A percentile compares a stretch with the other conserved stretches of the same genome.
Conservation (phyloP, 2,113 vertebrate species). For the Nothobranchius furzeri region DNA sequence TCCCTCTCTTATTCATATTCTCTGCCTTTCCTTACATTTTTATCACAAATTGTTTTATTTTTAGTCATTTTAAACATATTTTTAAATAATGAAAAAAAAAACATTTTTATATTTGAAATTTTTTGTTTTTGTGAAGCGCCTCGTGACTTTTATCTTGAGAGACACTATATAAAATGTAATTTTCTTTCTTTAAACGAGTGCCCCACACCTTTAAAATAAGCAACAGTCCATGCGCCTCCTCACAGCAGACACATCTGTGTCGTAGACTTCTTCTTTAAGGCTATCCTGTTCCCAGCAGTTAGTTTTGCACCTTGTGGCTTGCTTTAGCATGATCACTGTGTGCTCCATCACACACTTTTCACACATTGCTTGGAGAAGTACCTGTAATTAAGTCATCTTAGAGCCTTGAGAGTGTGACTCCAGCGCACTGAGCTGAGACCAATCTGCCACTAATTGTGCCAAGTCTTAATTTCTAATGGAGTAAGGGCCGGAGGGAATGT, state of each 20-base stretch:
- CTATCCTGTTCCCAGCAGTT: constrained; percentile 1
- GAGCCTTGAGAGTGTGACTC: constrained; percentile 64
- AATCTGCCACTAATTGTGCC: constrained; percentile 75
- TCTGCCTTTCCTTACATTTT: no score
- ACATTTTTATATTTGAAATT: no score
- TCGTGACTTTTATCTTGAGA: no score
- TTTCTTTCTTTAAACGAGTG: no score
- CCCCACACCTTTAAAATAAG: no score
- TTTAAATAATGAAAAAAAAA: no score
- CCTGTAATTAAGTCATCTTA: constrained; percentile 76
- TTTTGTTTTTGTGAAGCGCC: no score
- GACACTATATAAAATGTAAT: no score
- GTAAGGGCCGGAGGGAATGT: constrained; percentile 71
- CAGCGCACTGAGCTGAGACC: constrained; percentile 69
- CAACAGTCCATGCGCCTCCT: neutral
- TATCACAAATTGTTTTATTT: no score
- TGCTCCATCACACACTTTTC: constrained; percentile 9
- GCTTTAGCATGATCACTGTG: constrained; percentile 33
- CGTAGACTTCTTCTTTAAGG: neutral
- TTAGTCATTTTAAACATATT: no score
- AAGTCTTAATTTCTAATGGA: constrained; percentile 79
- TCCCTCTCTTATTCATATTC: no score
- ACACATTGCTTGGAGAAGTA: constrained; percentile 50
- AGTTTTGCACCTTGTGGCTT: constrained; percentile 17
- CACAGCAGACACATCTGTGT: neutral